phyloP scores from a whole-genome alignment of 2,888 invertebrate species.

The Bhutanitis thaidina region DNA sequence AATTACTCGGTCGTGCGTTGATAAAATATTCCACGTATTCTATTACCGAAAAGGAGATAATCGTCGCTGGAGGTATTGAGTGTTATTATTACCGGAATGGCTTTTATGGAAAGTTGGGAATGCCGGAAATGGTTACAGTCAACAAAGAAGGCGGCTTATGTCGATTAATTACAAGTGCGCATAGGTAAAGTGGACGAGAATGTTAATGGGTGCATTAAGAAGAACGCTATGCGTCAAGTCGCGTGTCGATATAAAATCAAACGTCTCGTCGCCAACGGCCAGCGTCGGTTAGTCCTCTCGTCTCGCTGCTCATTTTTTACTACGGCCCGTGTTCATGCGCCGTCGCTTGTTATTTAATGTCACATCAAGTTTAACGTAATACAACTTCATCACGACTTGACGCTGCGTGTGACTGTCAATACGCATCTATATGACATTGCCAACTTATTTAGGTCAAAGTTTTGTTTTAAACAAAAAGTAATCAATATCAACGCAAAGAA shows the following conservation, averaged over 20 bases:
- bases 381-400: conserved; percentile 43
- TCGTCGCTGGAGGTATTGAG: conserved; percentile 58
- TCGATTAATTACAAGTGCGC: conserved; percentile 39
- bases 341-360: conserved; percentile 47
- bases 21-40: conserved; percentile 77
- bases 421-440: conserved; percentile 28
- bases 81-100: conserved; percentile 38
- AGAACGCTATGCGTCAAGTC: conserved; percentile 57
- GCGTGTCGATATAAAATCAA: conserved; percentile 64
- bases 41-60: conserved; percentile 77
- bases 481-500: too few relatives aligned
- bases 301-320: conserved; percentile 45
- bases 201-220: conserved; percentile 56
- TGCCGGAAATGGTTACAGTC: conserved; percentile 31
- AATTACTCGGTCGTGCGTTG: conserved; percentile 79
- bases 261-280: conserved; percentile 26
- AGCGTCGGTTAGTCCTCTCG: conserved; percentile 48
- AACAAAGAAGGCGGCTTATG: conserved; percentile 22
- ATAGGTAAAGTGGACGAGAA: conserved; percentile 31
- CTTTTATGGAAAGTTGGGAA: conserved; percentile 31
- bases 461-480: too few relatives aligned
- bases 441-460: conserved; percentile 12
- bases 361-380: conserved; percentile 40
- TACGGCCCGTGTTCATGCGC: conserved; percentile 33
- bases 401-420: conserved; percentile 29